These are phyloP conservation scores for Fregetta grallaria DNA, from an alignment of 2,113 vertebrate species.

Conservation along the genomic window DNA sequence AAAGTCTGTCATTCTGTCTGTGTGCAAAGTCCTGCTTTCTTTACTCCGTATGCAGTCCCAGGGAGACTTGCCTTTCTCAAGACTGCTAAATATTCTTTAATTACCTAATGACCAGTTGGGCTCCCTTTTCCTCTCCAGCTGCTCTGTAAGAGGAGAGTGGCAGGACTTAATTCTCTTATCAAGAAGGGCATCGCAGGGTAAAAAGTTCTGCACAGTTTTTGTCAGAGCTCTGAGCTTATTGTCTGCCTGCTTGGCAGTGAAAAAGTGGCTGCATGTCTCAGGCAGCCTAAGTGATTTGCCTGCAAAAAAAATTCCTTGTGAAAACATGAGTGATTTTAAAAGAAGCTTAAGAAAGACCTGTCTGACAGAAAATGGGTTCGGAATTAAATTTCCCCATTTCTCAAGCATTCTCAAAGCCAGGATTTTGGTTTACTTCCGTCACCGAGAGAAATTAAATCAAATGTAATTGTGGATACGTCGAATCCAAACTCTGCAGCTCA, in stretches of 20 bases:
- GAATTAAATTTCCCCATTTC: conserved; percentile 40
- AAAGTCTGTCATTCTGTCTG: background rate
- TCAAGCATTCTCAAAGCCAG: conserved; percentile 10
- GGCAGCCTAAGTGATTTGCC: conserved; percentile 40
- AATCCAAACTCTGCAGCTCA: background rate
- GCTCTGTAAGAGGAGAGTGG: background rate
- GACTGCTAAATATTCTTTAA: background rate
- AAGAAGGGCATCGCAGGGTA: background rate
- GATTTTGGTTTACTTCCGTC: conserved; percentile 13
- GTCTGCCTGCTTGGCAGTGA: conserved; percentile 8
- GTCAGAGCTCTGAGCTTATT: conserved; percentile 8
- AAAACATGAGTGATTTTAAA: conserved; percentile 44
- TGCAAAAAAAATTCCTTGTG: conserved; percentile 14
- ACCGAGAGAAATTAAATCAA: conserved; percentile 42
- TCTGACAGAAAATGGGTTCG: conserved; percentile 24
- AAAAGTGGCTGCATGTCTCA: background rate
- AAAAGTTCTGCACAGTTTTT: conserved; percentile 44
- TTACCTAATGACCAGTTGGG: background rate
- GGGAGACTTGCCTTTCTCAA: background rate
- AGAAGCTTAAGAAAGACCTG: conserved; percentile 49
- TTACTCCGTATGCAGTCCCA: background rate
- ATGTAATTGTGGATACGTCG: background rate
- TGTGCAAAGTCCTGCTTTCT: background rate
- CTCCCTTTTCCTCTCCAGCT: conserved; percentile 19
- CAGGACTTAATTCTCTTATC: conserved; percentile 34